phyloP scores from a whole-genome alignment of 2,113 vertebrate species.

The Callopanchax toddi region DNA sequence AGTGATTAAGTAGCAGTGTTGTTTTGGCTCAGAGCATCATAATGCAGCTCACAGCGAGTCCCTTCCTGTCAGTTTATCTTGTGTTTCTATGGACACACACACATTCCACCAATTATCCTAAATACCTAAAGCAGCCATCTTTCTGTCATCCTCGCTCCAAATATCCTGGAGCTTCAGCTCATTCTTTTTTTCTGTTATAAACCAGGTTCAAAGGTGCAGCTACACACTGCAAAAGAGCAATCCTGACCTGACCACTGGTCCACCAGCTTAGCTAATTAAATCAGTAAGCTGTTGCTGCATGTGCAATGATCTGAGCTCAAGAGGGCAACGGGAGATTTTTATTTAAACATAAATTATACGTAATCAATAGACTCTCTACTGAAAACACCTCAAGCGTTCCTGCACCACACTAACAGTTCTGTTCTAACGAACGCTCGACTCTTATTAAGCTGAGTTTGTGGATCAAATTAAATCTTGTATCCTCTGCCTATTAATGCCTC shows the following conservation, averaged over 20 bases:
- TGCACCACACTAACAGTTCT: slow-evolving; percentile 17
- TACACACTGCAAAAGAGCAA: slow-evolving; percentile 30
- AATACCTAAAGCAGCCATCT: background rate
- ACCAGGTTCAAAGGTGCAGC: background rate
- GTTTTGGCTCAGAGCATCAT: slow-evolving; percentile 35
- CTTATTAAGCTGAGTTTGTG: slow-evolving; percentile 60
- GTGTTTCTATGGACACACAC: slow-evolving; percentile 3
- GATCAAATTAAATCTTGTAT: slow-evolving; percentile 59
- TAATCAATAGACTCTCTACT: slow-evolving; percentile 40
- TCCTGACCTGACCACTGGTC: slow-evolving; percentile 42
- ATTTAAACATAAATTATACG: slow-evolving; percentile 39
- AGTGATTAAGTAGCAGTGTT: slow-evolving; percentile 16
- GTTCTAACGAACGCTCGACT: slow-evolving; percentile 39
- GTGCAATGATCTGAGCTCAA: slow-evolving; percentile 24
- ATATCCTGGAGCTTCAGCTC: slow-evolving; percentile 2
- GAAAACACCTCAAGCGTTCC: slow-evolving; percentile 25
- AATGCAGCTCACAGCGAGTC: slow-evolving; percentile 34
- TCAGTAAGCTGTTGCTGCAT: slow-evolving; percentile 41
- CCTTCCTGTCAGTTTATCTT: slow-evolving; percentile 4
- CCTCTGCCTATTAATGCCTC: slow-evolving; percentile 71
- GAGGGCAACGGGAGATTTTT: slow-evolving; percentile 13
- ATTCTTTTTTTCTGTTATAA: slow-evolving; percentile 24
- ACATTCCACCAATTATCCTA: background rate
- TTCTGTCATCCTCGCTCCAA: slow-evolving; percentile 5
- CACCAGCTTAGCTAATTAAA: slow-evolving; percentile 66